phyloP scores from a whole-genome alignment of 2,797 vertebrate species.

The Atherinosoma microstoma region DNA sequence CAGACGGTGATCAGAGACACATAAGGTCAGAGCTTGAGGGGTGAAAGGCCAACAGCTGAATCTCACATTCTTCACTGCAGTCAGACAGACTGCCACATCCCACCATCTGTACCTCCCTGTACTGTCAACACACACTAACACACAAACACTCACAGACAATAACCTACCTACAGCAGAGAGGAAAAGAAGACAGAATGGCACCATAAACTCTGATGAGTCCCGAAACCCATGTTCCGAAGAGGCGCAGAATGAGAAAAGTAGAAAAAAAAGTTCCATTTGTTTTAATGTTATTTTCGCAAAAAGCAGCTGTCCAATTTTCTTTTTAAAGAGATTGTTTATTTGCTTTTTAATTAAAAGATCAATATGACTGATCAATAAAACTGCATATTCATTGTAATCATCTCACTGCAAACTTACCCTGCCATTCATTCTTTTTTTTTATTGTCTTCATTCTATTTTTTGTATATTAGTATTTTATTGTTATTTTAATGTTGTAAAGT shows the following conservation, averaged over 20 bases:
- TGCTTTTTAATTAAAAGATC: neutral
- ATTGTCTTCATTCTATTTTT: too few species aligned
- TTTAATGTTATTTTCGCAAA: neutral
- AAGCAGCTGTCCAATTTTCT: neutral
- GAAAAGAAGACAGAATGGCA: conserved; percentile 9
- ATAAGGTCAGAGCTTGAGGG: conserved; percentile 72
- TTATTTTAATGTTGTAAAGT: too few species aligned
- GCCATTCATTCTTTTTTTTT: too few species aligned
- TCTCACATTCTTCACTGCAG: conserved; percentile 73
- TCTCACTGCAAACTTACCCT: too few species aligned
- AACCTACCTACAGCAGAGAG: conserved; percentile 37
- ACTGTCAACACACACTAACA: conserved; percentile 34
- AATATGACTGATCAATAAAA: neutral
- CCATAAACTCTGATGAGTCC: conserved; percentile 25
- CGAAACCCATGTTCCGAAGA: neutral
- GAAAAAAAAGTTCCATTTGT: neutral
- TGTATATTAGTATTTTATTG: too few species aligned
- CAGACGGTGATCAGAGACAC: conserved; percentile 70
- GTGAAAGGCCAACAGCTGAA: conserved; percentile 72
- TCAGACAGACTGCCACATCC: conserved; percentile 70
- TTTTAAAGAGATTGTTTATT: neutral
- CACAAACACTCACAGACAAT: conserved; percentile 18
- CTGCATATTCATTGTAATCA: too few species aligned
- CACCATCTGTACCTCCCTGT: conserved; percentile 72
- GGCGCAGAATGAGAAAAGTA: neutral